phyloP scores from a whole-genome alignment of 2,888 invertebrate species.

The Chrysopilus asiliformis region DNA sequence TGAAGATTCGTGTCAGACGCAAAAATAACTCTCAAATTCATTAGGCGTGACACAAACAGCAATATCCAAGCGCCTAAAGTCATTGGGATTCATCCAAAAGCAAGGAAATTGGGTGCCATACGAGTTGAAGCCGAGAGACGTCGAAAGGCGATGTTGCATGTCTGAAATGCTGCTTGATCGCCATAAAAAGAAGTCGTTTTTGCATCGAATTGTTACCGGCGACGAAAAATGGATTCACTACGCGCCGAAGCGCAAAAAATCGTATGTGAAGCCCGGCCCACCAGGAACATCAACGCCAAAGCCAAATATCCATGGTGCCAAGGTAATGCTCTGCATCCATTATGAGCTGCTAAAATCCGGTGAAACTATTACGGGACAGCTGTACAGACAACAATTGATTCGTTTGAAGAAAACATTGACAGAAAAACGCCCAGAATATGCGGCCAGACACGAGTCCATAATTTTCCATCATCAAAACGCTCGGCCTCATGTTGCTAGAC shows the following conservation, averaged over 20 bases:
- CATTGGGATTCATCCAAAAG: conserved; percentile 7
- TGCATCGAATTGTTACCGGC: conserved; percentile 4
- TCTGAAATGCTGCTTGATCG: conserved; percentile 6
- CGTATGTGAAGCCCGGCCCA: conserved; percentile 5
- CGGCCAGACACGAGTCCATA: too few relatives aligned
- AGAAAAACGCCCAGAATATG: too few relatives aligned
- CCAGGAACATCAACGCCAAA: conserved; percentile 7
- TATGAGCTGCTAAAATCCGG: conserved; percentile 8
- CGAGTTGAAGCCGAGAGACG: conserved; percentile 11
- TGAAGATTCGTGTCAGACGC: too few relatives aligned
- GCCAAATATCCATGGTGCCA: conserved; percentile 10
- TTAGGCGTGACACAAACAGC: conserved; percentile 9
- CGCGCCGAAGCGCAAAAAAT: conserved; percentile 8
- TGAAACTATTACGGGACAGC: conserved; percentile 8
- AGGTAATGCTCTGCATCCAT: conserved; percentile 9
- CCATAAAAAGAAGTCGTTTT: conserved; percentile 3
- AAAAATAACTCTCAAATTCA: conserved; percentile 11
- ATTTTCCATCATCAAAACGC: too few relatives aligned
- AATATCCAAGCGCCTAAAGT: conserved; percentile 8
- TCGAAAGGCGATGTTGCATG: conserved; percentile 10
- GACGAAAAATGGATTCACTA: conserved; percentile 6
- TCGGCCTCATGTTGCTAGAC: too few relatives aligned
- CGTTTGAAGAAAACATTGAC: conserved; percentile 4
- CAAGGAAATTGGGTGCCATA: conserved; percentile 12
- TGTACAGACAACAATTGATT: conserved; percentile 4